Conservation (phyloP, 1,140 invertebrate species). For the Lethocerus indicus region DNA sequence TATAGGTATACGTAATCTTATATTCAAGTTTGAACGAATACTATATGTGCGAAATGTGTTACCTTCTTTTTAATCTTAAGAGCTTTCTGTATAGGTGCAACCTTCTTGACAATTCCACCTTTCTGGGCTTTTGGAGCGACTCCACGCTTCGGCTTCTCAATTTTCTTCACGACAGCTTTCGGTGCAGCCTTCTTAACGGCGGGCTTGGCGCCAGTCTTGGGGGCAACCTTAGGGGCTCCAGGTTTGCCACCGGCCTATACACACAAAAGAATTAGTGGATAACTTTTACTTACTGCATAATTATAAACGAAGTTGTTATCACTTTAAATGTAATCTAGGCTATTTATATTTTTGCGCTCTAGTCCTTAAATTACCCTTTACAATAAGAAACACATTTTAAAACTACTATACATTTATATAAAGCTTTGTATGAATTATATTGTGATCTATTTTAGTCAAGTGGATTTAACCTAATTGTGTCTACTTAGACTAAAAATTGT, state of each 20-base stretch:
- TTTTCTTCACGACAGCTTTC: constrained; percentile 19
- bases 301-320: too few relatives aligned
- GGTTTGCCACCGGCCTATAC: constrained; percentile 33
- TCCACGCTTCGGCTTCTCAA: constrained; percentile 19
- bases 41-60: constrained; percentile 15
- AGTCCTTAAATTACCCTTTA: too few relatives aligned
- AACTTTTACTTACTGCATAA: too few relatives aligned
- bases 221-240: constrained; percentile 30
- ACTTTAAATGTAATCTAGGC: too few relatives aligned
- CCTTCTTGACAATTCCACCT: constrained; percentile 20
- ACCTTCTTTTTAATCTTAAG: constrained; percentile 68
- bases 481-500: too few relatives aligned
- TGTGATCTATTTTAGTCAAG: too few relatives aligned
- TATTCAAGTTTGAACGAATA: not conserved
- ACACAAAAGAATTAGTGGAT: too few relatives aligned
- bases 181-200: constrained; percentile 26
- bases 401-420: too few relatives aligned
- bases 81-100: constrained; percentile 30
- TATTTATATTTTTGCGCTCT: too few relatives aligned
- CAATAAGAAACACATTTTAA: too few relatives aligned
- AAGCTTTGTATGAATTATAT: too few relatives aligned
- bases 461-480: too few relatives aligned
- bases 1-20: not conserved
- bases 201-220: constrained; percentile 34
- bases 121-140: constrained; percentile 22